phyloP scores from a whole-genome alignment of 2,888 invertebrate species.

The Branchipolynoe longqiensis region DNA sequence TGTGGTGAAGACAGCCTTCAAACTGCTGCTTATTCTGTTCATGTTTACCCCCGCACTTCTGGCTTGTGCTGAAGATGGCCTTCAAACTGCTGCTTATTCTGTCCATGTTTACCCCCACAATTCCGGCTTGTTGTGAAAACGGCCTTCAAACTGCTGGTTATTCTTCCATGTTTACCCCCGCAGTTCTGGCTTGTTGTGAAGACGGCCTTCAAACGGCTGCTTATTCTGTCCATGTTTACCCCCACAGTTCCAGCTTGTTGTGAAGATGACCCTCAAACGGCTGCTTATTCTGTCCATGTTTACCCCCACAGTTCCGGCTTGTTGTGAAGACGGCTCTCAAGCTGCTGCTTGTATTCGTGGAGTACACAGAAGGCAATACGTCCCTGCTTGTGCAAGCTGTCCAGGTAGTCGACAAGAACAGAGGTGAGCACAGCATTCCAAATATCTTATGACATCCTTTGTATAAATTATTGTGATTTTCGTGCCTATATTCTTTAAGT shows the following conservation, averaged over 20 bases:
- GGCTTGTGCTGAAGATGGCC: neutral
- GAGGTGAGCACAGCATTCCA: conserved; percentile 70
- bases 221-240: neutral
- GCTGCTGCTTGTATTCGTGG: conserved; percentile 97
- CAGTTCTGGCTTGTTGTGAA: neutral
- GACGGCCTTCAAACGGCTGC: neutral
- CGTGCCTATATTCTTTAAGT: too few species aligned
- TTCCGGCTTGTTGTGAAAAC: neutral
- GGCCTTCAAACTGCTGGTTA: neutral
- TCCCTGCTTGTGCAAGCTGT: conserved; percentile 94
- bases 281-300: neutral
- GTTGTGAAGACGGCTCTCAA: conserved; percentile 99
- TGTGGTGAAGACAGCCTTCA: neutral
- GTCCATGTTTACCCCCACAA: neutral
- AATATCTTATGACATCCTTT: neutral
- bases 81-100: neutral
- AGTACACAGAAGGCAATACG: conserved; percentile 97
- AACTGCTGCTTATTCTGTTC: neutral
- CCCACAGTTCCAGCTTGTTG: neutral
- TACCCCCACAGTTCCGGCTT: conserved; percentile 87
- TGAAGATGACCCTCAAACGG: neutral
- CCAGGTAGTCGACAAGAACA: conserved; percentile 85
- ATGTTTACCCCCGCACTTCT: neutral
- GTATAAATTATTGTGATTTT: too few species aligned
- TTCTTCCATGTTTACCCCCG: too few species aligned